These are phyloP conservation scores for Hoplostethus atlanticus DNA, from an alignment of 2,797 vertebrate genomes.

Conservation along the genomic window DNA sequence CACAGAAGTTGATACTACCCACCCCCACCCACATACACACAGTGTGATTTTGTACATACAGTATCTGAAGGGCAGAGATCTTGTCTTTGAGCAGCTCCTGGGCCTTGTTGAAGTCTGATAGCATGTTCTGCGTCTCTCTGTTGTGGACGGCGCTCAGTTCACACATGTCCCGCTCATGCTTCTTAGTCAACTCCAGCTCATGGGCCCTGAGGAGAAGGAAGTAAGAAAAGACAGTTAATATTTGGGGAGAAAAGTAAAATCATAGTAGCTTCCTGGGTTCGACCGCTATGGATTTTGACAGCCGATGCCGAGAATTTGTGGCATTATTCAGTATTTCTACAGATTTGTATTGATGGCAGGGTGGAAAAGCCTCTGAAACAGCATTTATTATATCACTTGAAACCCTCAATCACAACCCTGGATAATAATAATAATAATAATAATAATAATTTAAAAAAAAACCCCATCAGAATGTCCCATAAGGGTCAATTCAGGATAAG, in stretches of 20 bases:
- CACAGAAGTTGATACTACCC: no score
- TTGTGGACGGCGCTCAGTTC: slow-evolving; percentile 92
- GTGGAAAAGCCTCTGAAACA: no score
- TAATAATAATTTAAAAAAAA: no score
- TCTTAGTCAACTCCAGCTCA: slow-evolving; percentile 97
- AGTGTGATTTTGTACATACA: slow-evolving; percentile 86
- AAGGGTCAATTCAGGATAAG: no score
- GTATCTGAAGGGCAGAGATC: slow-evolving; percentile 97
- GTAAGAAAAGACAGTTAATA: not conserved
- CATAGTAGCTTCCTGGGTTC: not conserved
- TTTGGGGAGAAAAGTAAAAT: not conserved
- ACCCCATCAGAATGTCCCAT: no score
- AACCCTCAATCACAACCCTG: no score
- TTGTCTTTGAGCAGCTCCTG: slow-evolving; percentile 99
- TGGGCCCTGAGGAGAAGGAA: slow-evolving; percentile 88
- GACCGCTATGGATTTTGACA: no score
- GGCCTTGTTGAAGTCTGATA: slow-evolving; percentile 98
- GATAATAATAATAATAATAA: no score
- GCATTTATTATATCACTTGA: no score
- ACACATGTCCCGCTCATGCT: slow-evolving; percentile 92
- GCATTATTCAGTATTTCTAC: no score
- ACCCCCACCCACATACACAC: not conserved
- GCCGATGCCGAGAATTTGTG: no score
- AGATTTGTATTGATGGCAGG: no score
- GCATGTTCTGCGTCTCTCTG: slow-evolving; percentile 96